phyloP scores from a whole-genome alignment of 37 sponge, comb jelly and placozoan genomes.

The Hexactinellida sp. region DNA sequence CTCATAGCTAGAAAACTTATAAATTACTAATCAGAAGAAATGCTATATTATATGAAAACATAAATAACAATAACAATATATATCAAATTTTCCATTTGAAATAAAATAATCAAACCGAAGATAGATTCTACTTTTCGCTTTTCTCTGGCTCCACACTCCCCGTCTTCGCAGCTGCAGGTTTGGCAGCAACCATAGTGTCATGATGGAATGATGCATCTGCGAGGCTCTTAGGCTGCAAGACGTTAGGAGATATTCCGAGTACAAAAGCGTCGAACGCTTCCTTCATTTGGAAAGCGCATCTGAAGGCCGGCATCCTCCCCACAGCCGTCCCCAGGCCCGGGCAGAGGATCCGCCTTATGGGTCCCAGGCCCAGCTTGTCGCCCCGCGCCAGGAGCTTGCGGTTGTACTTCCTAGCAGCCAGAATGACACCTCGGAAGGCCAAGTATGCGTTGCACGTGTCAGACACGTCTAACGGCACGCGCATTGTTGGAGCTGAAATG shows the following conservation, averaged over 20 bases:
- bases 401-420: constrained; percentile 27
- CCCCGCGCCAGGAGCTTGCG: neutral
- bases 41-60: no score
- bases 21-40: no score
- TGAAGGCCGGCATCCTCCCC: constrained; percentile 50
- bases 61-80: no score
- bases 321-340: constrained; percentile 70
- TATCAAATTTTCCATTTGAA: no score
- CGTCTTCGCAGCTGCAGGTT: no score
- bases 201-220: neutral
- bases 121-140: no score
- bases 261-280: neutral
- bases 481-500: constrained; percentile 69
- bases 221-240: neutral
- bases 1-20: no score
- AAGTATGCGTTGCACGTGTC: constrained; percentile 54
- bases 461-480: constrained; percentile 46
- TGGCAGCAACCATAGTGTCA: neutral
- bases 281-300: constrained; percentile 48
- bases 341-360: constrained; percentile 40
- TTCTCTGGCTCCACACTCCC: no score
- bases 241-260: neutral
- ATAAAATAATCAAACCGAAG: no score
- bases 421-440: constrained; percentile 49
- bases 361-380: constrained; percentile 17